Conservation (phyloP, 1,140 invertebrate genomes). For the Drosophila punjabiensis region DNA sequence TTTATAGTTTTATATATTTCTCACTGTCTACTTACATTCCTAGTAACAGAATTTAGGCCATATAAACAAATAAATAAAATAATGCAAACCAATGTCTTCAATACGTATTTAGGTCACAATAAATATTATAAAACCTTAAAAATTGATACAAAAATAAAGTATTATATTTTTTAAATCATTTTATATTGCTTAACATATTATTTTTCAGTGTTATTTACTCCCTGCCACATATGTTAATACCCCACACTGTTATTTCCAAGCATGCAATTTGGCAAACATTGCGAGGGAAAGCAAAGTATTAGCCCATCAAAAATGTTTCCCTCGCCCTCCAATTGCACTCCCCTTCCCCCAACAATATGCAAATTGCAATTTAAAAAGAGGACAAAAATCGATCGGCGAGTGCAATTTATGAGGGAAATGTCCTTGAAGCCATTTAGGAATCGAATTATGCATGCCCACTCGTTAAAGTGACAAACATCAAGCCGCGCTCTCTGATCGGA, state of each 20-base stretch:
- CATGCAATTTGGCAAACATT: constrained; percentile 8
- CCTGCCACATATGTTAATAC: background rate
- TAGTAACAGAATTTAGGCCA: background rate
- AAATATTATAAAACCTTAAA: background rate
- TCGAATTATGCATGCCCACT: constrained; percentile 82
- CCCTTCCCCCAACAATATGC: constrained; percentile 7
- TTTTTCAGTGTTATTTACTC: background rate
- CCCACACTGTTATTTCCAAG: background rate
- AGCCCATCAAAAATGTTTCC: constrained; percentile 5
- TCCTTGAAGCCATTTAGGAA: constrained; percentile 74
- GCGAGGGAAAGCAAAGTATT: background rate
- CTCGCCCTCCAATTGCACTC: background rate
- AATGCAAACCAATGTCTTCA: background rate
- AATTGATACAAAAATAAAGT: background rate
- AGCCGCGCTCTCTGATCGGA: constrained; percentile 14
- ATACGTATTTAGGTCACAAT: background rate
- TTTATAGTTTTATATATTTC: background rate
- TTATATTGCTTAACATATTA: accelerated
- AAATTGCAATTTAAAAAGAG: constrained; percentile 66
- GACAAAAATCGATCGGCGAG: constrained; percentile 42
- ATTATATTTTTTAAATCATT: background rate
- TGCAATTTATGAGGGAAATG: constrained; percentile 55
- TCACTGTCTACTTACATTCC: background rate
- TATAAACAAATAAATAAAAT: background rate
- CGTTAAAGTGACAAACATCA: constrained; percentile 63